These are phyloP conservation scores for Masticophis lateralis DNA, from an alignment of 2,797 vertebrate species.

Conservation along the genomic window DNA sequence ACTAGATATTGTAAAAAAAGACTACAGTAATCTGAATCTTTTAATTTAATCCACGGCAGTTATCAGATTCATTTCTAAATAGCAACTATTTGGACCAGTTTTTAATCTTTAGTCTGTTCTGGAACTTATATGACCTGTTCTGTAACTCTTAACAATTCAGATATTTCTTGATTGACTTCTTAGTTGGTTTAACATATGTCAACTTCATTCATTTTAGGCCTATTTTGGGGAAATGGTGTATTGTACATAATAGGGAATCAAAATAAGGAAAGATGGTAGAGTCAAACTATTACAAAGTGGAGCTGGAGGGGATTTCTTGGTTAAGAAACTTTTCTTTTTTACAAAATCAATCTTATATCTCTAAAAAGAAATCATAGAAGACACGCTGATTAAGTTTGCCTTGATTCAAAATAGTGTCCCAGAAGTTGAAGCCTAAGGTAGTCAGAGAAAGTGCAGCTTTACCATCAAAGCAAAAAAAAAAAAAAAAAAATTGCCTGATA, in stretches of 20 bases:
- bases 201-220: background rate
- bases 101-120: background rate
- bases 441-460: background rate
- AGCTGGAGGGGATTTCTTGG: background rate
- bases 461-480: background rate
- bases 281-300: background rate
- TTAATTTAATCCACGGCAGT: background rate
- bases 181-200: background rate
- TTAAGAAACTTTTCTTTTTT: background rate
- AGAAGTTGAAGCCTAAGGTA: background rate
- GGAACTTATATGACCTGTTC: background rate
- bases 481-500: background rate
- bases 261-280: background rate
- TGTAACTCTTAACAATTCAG: background rate
- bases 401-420: background rate
- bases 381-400: background rate
- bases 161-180: background rate
- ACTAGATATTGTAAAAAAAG: background rate
- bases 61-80: background rate
- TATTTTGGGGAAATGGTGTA: background rate
- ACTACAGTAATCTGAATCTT: background rate
- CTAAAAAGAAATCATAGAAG: background rate
- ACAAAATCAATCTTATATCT: background rate
- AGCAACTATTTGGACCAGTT: background rate
- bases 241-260: background rate